Percentiles rank a stretch among this genome's conserved stretches.
phyloP scores from a whole-genome alignment of 2,113 vertebrate species.

The Anoplopoma fimbria region DNA sequence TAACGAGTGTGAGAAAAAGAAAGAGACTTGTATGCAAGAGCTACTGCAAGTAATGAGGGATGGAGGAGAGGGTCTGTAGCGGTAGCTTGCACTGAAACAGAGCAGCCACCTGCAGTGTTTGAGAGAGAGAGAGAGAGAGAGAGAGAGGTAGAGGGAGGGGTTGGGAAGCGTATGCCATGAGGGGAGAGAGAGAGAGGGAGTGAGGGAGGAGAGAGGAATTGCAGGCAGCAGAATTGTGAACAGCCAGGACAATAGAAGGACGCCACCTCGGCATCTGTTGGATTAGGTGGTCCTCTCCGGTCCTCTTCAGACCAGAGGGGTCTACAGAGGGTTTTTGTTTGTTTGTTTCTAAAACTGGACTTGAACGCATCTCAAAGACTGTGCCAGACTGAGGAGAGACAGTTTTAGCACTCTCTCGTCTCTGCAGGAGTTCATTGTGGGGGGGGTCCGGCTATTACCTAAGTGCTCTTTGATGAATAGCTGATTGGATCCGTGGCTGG shows the following conservation, averaged over 20 bases:
- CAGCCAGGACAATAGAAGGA: slow-evolving; percentile 76
- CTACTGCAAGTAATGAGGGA: slow-evolving; percentile 50
- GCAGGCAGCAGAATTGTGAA: slow-evolving; percentile 61
- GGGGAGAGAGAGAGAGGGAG: slow-evolving; percentile 22
- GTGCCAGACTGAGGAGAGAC: slow-evolving; percentile 1
- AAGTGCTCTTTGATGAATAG: slow-evolving; percentile 32
- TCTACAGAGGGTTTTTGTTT: slow-evolving; percentile 5
- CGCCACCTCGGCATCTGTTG: slow-evolving; percentile 51
- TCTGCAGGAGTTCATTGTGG: slow-evolving; percentile 37
- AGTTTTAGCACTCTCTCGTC: background rate
- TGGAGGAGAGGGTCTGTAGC: slow-evolving; percentile 42
- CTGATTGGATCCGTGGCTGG: slow-evolving; percentile 37
- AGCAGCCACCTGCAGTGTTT: slow-evolving; percentile 77
- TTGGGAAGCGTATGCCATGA: slow-evolving; percentile 28
- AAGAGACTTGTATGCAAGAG: background rate
- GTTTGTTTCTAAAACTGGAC: background rate
- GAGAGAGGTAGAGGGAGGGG: slow-evolving; percentile 11
- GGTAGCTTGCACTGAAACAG: slow-evolving; percentile 61
- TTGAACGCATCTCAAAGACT: background rate
- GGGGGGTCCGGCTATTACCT: background rate
- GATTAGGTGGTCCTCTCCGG: slow-evolving; percentile 22
- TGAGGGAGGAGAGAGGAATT: slow-evolving; percentile 56
- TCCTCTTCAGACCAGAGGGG: slow-evolving; percentile 19
- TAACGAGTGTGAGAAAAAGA: slow-evolving; percentile 6
- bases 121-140: slow-evolving; percentile 35